Evolutionary conservation across 2,797 vertebrate species (phyloP), one percentile per base, ranked within the genome.

Genomic region (Bradypus variegatus): DNA sequence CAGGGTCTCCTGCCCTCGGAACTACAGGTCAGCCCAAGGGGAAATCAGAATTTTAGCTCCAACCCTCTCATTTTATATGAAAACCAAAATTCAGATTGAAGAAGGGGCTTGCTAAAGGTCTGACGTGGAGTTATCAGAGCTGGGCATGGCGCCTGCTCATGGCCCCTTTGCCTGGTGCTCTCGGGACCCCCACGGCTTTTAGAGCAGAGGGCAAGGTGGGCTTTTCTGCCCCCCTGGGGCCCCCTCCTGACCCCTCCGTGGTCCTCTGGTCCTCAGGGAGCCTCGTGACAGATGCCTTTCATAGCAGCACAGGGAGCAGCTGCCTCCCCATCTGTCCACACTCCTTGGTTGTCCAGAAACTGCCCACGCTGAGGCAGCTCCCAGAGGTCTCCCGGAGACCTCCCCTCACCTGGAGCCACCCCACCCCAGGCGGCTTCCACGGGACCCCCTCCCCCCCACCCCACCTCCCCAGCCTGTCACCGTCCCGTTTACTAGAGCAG

Each of bases 231-330:
- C 18, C 81, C 76, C 60, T 23, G 6, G 41, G 50, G 62, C 33
- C 64, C 21, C 81, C 53, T 67, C 64, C 73, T 70, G 83, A 85
- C 69, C 62, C 84, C 15, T 69, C 45, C 3, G 5, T 76, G 55
- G 86, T 77, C 92, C 88, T 86, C 91, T 78, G 69, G 76, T 93
- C 70, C 29, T 92, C 69, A 72, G 90, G 86, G 50, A 91, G 69
- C 69, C 72, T 36, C 60, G 14, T 94, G 94, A 93, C 48, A 58
- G 85, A 88, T 60, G 82, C 58, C 23, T 81, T 78, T 36, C 2
- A 0, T 79, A 60, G 87, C n/a, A 4, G 29, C 60, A 14, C 15
- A 72, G 81, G 67, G 72, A 76, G 58, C 67, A 64, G 79, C 79
- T 0, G 0, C 80, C 76, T 90, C 67, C 77, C 65, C 10, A 72